Conservation (phyloP, 37 sponge, comb jelly and placozoan species). For the Haliclona indistincta region DNA sequence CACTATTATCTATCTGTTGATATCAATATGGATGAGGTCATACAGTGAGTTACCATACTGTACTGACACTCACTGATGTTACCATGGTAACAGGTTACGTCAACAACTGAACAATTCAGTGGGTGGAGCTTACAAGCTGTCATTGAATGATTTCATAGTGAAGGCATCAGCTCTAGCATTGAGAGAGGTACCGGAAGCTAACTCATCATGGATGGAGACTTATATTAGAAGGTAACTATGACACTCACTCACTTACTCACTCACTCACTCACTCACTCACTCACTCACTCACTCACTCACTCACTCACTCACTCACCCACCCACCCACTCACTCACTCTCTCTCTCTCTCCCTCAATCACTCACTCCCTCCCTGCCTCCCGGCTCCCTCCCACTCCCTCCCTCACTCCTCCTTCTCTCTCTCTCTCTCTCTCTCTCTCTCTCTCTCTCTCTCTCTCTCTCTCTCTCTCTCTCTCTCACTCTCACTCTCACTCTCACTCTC, state of each 20-base stretch:
- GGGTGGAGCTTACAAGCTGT: constrained; percentile 60
- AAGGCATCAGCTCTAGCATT: constrained; percentile 90
- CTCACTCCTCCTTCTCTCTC: not conserved
- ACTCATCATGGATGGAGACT: constrained; percentile 90
- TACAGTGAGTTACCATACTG: constrained; percentile 34
- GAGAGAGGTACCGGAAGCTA: constrained; percentile 86
- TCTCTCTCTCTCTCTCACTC: constrained; percentile 17
- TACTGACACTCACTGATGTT: not conserved
- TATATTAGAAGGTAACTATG: constrained; percentile 61
- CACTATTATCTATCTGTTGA: constrained; percentile 93
- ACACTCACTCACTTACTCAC: not conserved
- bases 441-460: constrained; percentile 8
- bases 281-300: not conserved
- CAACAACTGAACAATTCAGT: not conserved
- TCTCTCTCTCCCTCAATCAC: not conserved
- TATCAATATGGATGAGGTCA: constrained; percentile 64
- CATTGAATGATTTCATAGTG: constrained; percentile 91
- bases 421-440: not conserved
- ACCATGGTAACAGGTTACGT: not conserved
- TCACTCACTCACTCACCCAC: not conserved
- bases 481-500: constrained; percentile 5
- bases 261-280: not conserved
- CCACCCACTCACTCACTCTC: not conserved
- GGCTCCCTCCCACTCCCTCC: not conserved
- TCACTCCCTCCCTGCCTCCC: constrained; percentile 14